Percentiles rank a stretch among this genome's conserved stretches.
Evolutionary conservation across 2,797 vertebrate species (phyloP).

Genomic region (Acrossocheilus wenchowensis): DNA sequence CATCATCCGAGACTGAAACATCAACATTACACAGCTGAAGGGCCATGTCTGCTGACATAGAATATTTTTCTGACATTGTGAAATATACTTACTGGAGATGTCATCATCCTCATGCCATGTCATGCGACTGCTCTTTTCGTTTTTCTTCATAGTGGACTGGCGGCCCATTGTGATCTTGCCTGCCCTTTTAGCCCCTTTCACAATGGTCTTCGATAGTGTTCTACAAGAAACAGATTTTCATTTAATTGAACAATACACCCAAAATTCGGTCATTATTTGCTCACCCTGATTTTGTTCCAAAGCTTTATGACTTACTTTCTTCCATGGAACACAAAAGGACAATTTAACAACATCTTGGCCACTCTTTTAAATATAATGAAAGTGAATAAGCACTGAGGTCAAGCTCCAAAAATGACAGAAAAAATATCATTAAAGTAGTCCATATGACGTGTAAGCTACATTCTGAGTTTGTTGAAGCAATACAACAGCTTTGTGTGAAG

Average conservation of each 20-base stretch:
- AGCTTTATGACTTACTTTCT: neutral
- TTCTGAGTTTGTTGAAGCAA: neutral
- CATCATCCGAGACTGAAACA: conserved; percentile 93
- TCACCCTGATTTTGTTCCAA: neutral
- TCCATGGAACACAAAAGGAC: neutral
- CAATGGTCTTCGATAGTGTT: conserved; percentile 95
- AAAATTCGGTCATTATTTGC: neutral
- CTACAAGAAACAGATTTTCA: conserved; percentile 68
- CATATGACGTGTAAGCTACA: neutral
- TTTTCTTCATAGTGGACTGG: conserved; percentile 90
- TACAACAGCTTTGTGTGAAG: neutral
- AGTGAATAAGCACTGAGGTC: neutral
- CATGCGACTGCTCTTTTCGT: conserved; percentile 85
- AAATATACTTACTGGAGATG: conserved; percentile 83
- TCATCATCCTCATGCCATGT: conserved; percentile 95
- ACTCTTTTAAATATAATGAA: neutral
- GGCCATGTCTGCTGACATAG: neutral
- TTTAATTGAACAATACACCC: conserved; percentile 24
- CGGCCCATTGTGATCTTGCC: conserved; percentile 98
- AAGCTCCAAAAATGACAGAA: neutral
- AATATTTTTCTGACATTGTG: neutral
- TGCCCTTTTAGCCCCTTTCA: conserved; percentile 94
- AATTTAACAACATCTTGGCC: conserved; percentile 5
- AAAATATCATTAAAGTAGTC: neutral
- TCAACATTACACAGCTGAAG: neutral